These are phyloP conservation scores for Pachliopta kotzebuea DNA, from an alignment of 2,888 invertebrate species.

Conservation along the genomic window DNA sequence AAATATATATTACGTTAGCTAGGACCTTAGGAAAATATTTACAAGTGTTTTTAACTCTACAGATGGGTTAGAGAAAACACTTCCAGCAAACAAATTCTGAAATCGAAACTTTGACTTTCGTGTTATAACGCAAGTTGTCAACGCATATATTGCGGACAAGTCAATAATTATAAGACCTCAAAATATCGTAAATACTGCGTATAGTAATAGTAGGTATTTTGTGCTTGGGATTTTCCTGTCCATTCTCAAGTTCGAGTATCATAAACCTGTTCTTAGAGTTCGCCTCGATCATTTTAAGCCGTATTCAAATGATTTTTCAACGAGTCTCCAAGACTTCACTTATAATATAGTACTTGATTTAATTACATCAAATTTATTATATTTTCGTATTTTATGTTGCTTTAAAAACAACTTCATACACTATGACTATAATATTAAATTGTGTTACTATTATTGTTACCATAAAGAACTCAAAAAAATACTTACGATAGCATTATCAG, in stretches of 20 bases:
- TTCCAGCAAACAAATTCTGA: no score
- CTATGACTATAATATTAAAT: no score
- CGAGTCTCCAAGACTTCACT: neutral
- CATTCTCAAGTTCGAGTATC: slow-evolving; percentile 1
- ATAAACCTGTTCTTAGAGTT: neutral
- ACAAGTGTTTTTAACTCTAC: no score
- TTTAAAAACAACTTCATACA: no score
- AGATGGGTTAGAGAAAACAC: no score
- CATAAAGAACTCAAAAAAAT: neutral
- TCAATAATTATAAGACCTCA: neutral
- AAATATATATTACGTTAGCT: no score
- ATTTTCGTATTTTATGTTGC: neutral
- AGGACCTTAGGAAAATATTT: no score
- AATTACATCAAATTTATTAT: neutral
- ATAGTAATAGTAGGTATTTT: no score
- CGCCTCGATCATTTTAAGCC: neutral
- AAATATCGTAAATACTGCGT: neutral
- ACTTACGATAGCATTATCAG: slow-evolving; percentile 15
- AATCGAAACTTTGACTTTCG: no score
- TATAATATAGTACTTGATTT: neutral
- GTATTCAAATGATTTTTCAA: neutral
- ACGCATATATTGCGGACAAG: neutral
- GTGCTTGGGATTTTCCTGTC: neutral
- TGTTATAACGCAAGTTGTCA: no score
- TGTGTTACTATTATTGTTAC: no score